Base-by-base conservation (phyloP, 2,113 vertebrate genomes). In the Percina caprodes region DNA sequence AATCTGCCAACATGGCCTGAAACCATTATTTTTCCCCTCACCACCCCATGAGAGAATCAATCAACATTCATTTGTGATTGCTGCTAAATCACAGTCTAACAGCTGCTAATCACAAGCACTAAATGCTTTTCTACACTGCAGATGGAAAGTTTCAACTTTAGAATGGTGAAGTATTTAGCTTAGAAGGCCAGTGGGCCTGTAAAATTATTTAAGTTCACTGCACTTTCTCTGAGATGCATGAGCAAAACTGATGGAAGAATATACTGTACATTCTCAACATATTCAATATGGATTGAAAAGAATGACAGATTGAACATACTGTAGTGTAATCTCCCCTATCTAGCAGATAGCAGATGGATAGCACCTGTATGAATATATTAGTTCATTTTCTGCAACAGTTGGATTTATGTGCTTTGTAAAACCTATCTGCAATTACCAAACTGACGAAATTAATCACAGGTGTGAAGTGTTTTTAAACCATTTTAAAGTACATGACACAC, bases 371-470 rank as follows among this genome's bases (percentile, higher is more conserved):
- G 52, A 67, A 74, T 80, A 71, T 49, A 85, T 81, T 61, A 79
- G 18, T 74, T 85, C 13, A 49, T 87, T 67, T 85, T 68, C 49
- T 79, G 69, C 68, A 61, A 59, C 8, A n/a, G 3, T 51, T 80
- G 33, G n/a, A 11, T 84, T 83, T 71, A 69, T 68, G 52, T 73
- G 70, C 69, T 86, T 73, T 79, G n/a, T 60, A 86, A 66, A 88
- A 87, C 23, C 63, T 35, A 61, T 49, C 26, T 23, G 62, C 82
- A 88, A 79, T 89, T 88, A 88, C n/a, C 52, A 79, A 81, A 74
- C 72, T 82, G 69, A 86, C 26, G 6, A 77, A 89, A 90, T 84
- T 71, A 86, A 87, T 89, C 76, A 35, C 74, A 91, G 77, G 77
- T 87, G 82, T 75, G 80, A 85, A 90, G 61, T 70, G 51, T 79